Evolutionary conservation across 2,797 vertebrate genomes (phyloP).

Genomic region (Falco cherrug): DNA sequence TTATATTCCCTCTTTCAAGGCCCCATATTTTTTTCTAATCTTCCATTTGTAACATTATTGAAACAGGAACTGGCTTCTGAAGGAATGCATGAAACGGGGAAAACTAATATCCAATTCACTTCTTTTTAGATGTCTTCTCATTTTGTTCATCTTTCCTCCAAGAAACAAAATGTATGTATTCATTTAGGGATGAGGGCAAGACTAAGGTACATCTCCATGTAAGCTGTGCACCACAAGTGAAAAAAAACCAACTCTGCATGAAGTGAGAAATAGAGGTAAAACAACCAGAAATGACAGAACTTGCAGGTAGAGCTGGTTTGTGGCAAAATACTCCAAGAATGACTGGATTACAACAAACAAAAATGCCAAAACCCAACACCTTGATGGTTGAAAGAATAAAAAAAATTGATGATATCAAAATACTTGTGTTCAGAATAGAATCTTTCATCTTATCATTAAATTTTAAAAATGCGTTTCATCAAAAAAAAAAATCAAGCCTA

Average conservation of each 20-base stretch:
- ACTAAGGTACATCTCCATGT: neutral
- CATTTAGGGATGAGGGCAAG: neutral
- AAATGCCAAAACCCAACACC: accelerated
- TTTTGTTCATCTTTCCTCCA: neutral
- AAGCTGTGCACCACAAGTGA: neutral
- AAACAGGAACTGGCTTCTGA: neutral
- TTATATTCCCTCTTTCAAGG: neutral
- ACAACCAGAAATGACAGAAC: neutral
- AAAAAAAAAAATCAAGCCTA: neutral
- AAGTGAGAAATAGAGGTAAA: neutral
- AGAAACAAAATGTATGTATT: neutral
- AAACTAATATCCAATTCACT: neutral
- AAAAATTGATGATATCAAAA: neutral
- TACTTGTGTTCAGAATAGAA: neutral
- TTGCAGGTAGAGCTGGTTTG: neutral
- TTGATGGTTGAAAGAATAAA: neutral
- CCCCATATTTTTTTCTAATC: neutral
- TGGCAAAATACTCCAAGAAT: neutral
- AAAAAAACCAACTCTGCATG: neutral
- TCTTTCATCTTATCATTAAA: neutral
- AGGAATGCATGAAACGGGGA: accelerated
- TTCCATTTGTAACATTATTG: neutral
- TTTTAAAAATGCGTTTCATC: accelerated
- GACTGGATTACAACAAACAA: neutral
- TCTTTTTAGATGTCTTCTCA: neutral